Base-by-base conservation (phyloP, 2,113 vertebrate genomes). In the Colius striatus region DNA sequence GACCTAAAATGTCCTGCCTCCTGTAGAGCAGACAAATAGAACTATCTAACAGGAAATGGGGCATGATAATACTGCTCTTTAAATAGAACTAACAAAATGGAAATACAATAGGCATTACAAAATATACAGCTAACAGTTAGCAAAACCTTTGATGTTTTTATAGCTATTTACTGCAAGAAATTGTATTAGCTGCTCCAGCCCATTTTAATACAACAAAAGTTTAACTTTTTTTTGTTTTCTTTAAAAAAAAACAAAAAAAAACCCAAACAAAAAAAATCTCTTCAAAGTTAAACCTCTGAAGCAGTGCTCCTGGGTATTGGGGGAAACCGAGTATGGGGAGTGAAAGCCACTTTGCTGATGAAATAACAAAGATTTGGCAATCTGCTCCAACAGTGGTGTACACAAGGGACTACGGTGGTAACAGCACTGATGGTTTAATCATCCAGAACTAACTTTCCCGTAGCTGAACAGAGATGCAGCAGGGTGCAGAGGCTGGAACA, bases 41-140 rank as follows among this genome's bases (percentile, higher is more conserved):
- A 95, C 92, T 95, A 96, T 96, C 96, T 96, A 94, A 97, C 86
- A 97, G 96, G 97, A 98, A 98, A 98, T 97, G 97, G 96, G 94
- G 96, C 97, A 94, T 96, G 95, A 98, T 97, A 97, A 97, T 97
- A 94, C 63, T 58, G 90, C 96, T 96, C 90, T 97, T 97, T 97
- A 97, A 97, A 97, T 93, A 97, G 94, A 97, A 72, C 95, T 94
- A 96, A 97, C 94, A 97, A 97, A 97, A 97, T 97, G 94, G 93
- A 97, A 96, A 97, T 97, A 97, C 92, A 97, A 96, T 95, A 97
- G 96, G 89, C 81, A 94, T 97, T 97, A 95, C 81, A 97, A 97
- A 97, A 96, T 96, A 97, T 88, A 89, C 32, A 94, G 84, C 95
- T 95, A 93, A 95, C 77, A 84, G 86, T 95, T 96, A 92, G 75